Conservation (phyloP, 2,113 vertebrate species). For the Mobula birostris region DNA sequence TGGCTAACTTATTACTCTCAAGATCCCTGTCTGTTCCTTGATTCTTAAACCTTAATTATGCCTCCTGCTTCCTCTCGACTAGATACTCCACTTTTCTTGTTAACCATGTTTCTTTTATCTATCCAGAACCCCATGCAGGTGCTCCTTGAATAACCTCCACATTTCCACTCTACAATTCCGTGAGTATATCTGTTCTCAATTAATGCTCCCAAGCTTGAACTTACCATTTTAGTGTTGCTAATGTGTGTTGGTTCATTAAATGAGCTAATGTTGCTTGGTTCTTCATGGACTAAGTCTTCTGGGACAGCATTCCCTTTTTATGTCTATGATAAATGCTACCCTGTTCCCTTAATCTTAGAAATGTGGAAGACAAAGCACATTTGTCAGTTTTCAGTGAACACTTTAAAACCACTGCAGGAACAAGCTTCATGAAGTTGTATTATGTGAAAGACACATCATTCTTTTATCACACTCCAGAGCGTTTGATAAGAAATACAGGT, state of each 20-base stretch:
- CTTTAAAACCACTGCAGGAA: background rate
- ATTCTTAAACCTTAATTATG: too few species aligned
- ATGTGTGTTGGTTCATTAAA: background rate
- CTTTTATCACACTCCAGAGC: background rate
- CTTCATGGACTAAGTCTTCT: background rate
- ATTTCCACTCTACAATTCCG: too few species aligned
- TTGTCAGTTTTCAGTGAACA: background rate
- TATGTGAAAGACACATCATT: background rate
- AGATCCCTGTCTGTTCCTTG: too few species aligned
- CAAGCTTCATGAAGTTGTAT: too few species aligned
- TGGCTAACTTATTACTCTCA: too few species aligned
- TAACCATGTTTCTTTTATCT: too few species aligned
- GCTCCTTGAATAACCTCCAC: too few species aligned
- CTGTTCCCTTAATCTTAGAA: background rate
- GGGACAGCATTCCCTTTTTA: background rate
- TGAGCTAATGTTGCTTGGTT: background rate
- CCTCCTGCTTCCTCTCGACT: too few species aligned
- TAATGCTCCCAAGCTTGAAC: background rate
- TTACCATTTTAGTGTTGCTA: background rate
- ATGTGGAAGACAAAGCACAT: background rate
- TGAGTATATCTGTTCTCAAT: too few species aligned
- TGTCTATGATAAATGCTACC: background rate
- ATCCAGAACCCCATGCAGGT: too few species aligned
- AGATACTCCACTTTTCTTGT: too few species aligned
- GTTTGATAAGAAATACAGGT: background rate